phyloP scores from a whole-genome alignment of 2,797 vertebrate genomes.

The Muscicapa striata region DNA sequence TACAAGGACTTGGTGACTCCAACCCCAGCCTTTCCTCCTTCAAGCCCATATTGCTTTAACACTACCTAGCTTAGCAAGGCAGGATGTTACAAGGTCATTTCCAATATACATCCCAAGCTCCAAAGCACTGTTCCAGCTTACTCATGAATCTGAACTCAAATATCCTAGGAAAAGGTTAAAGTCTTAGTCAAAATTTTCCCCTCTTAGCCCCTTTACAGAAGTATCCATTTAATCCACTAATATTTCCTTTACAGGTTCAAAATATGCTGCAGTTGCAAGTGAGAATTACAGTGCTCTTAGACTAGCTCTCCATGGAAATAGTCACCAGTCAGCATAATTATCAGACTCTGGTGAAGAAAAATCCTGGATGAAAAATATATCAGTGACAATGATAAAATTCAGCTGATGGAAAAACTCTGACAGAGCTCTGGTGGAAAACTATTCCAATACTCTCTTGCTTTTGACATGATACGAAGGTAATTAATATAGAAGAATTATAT shows the following conservation, averaged over 20 bases:
- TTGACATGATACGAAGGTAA: neutral
- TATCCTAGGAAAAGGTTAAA: neutral
- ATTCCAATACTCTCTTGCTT: neutral
- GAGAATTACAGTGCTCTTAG: neutral
- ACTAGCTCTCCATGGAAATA: neutral
- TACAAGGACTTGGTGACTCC: neutral
- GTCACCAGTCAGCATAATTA: slow-evolving; percentile 43
- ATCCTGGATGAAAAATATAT: slow-evolving; percentile 9
- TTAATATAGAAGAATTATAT: neutral
- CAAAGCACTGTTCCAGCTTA: neutral
- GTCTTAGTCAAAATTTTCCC: neutral
- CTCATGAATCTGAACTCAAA: neutral
- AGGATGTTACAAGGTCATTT: neutral
- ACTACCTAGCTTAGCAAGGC: neutral
- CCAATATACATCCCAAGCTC: neutral
- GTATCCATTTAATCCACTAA: neutral
- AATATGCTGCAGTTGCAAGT: neutral
- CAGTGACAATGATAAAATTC: slow-evolving; percentile 37
- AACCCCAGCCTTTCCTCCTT: neutral
- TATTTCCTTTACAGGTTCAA: neutral
- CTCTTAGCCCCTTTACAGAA: neutral
- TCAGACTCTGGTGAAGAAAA: neutral
- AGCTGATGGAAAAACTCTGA: slow-evolving; percentile 14
- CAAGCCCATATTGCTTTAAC: neutral
- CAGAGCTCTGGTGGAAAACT: slow-evolving; percentile 20